A percentile compares a stretch with the other conserved stretches of the same genome.
Conservation (phyloP, 2,888 invertebrate species). For the Hypomecis punctinalis region DNA sequence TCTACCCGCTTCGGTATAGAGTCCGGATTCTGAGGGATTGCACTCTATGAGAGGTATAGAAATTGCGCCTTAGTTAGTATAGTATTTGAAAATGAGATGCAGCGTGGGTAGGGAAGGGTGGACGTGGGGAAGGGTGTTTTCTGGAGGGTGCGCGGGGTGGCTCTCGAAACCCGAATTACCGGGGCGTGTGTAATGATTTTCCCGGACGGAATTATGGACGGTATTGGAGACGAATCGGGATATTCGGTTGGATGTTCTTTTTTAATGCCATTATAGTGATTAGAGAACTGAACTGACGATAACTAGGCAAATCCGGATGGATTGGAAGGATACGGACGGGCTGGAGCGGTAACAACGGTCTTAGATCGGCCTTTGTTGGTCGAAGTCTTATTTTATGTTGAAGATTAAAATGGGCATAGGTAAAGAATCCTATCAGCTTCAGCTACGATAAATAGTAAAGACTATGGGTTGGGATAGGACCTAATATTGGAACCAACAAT, state of each 20-base stretch:
- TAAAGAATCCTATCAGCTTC: background rate
- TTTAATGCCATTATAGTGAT: slow-evolving; percentile 62
- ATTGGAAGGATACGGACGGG: slow-evolving; percentile 19
- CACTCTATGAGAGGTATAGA: slow-evolving; percentile 58
- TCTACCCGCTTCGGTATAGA: slow-evolving; percentile 56
- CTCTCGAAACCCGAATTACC: slow-evolving; percentile 83
- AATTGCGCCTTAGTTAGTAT: slow-evolving; percentile 70
- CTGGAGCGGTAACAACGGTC: background rate
- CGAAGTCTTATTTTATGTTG: background rate
- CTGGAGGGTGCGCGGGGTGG: slow-evolving; percentile 50
- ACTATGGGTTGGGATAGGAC: too few species aligned
- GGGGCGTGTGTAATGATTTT: slow-evolving; percentile 84
- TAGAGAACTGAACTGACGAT: slow-evolving; percentile 48
- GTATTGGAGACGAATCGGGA: slow-evolving; percentile 75
- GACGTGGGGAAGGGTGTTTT: slow-evolving; percentile 43
- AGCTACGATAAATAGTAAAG: too few species aligned
- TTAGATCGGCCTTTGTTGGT: background rate
- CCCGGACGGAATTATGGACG: slow-evolving; percentile 80
- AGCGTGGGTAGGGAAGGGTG: slow-evolving; percentile 64
- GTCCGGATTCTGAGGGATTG: slow-evolving; percentile 62
- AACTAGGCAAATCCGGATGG: slow-evolving; percentile 42
- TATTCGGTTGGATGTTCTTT: slow-evolving; percentile 57
- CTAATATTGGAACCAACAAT: too few species aligned
- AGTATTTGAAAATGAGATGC: slow-evolving; percentile 84
- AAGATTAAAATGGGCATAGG: background rate